Conservation (phyloP, 2,113 vertebrate genomes). For the Poeciliopsis retropinna region DNA sequence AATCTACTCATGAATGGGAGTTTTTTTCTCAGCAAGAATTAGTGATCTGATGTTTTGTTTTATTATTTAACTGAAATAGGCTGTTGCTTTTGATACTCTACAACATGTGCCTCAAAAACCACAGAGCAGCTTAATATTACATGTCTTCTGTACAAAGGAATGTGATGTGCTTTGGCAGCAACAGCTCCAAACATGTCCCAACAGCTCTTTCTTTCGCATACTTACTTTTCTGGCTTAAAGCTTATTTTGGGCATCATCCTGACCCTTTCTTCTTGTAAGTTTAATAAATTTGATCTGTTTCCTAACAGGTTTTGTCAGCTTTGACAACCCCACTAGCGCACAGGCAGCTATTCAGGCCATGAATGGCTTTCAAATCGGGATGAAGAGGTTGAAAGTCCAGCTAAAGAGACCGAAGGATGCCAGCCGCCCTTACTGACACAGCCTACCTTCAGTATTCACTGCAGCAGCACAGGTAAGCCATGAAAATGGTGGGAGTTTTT, state of each 20-base stretch:
- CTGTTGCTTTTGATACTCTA: neutral
- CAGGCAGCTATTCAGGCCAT: constrained; percentile 98
- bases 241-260: neutral
- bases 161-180: constrained; percentile 17
- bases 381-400: constrained; percentile 99
- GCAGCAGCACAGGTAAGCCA: constrained; percentile 86
- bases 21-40: neutral
- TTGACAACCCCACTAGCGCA: constrained; percentile 97
- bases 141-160: constrained; percentile 25
- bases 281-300: constrained; percentile 6
- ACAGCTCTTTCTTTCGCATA: neutral
- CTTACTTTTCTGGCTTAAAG: neutral
- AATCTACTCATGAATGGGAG: too few species aligned
- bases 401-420: constrained; percentile 97
- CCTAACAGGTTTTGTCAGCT: constrained; percentile 94
- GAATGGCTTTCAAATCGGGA: constrained; percentile 99
- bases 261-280: neutral
- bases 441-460: constrained; percentile 75
- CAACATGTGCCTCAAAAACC: neutral
- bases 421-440: constrained; percentile 95
- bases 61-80: constrained; percentile 2
- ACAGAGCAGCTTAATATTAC: constrained; percentile 15
- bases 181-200: constrained; percentile 18
- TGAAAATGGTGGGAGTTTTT: neutral
- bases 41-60: neutral